Conservation (phyloP, 1,140 invertebrate species). For the Nixonia krombeini region DNA sequence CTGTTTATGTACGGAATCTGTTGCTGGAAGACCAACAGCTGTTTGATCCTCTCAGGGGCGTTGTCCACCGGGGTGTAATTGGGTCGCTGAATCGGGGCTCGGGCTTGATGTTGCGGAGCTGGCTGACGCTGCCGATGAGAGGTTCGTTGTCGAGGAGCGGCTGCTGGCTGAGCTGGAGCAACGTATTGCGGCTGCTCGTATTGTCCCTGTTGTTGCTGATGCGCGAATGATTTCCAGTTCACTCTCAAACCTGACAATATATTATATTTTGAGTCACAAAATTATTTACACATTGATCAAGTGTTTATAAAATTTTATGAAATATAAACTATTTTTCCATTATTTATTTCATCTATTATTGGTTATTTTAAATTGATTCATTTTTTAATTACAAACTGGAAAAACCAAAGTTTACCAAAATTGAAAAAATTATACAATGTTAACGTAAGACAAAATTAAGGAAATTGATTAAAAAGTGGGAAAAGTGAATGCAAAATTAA, state of each 20-base stretch:
- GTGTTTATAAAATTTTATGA: neutral
- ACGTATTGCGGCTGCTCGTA: conserved; percentile 27
- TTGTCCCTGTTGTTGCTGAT: conserved; percentile 33
- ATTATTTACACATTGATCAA: neutral
- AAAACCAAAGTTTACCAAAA: no score
- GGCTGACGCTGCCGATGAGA: conserved; percentile 21
- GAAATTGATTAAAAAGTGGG: no score
- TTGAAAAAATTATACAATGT: no score
- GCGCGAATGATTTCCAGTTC: conserved; percentile 64
- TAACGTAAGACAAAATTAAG: no score
- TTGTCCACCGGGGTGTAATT: conserved; percentile 54
- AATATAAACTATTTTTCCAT: no score
- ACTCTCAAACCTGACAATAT: conserved; percentile 59
- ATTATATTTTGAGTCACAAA: neutral
- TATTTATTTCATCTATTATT: no score
- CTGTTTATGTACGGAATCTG: conserved; percentile 66
- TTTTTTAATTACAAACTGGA: no score
- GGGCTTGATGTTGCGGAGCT: conserved; percentile 61
- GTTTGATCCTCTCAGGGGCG: conserved; percentile 62
- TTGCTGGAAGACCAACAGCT: conserved; percentile 63
- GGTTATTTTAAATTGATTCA: no score
- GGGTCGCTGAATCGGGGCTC: conserved; percentile 49
- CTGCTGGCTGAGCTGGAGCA: conserved; percentile 12
- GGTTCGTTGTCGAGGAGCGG: conserved; percentile 41
- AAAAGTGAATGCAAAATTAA: no score